Percentiles rank a stretch among this genome's conserved stretches.
These are phyloP conservation scores for Hirtodrosophila duncani DNA, from an alignment of 2,888 invertebrate genomes.

Conservation along the genomic window DNA sequence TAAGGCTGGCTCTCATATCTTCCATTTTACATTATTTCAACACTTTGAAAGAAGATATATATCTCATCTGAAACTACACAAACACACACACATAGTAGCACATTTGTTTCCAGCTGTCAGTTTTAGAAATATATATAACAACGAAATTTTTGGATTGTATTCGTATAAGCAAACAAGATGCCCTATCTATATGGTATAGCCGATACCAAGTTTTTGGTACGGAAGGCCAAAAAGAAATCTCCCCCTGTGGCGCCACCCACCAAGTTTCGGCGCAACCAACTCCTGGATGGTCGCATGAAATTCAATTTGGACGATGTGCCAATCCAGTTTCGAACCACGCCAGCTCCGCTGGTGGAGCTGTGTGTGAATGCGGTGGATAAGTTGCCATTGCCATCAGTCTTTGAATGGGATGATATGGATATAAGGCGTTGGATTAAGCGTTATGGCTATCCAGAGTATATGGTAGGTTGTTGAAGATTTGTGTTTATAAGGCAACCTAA, in stretches of 20 bases:
- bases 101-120: no score
- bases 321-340: slow-evolving; percentile 62
- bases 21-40: no score
- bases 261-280: slow-evolving; percentile 31
- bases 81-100: no score
- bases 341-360: slow-evolving; percentile 79
- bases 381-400: slow-evolving; percentile 77
- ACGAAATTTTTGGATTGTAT: no score
- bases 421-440: slow-evolving; percentile 79
- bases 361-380: slow-evolving; percentile 75
- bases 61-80: no score
- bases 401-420: slow-evolving; percentile 79
- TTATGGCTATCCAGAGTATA: slow-evolving; percentile 80
- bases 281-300: slow-evolving; percentile 15
- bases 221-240: background rate
- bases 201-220: slow-evolving; percentile 50
- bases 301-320: slow-evolving; percentile 53
- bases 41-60: no score
- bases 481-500: no score
- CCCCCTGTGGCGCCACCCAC: slow-evolving; percentile 1
- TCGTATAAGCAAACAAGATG: no score
- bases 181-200: slow-evolving; percentile 57
- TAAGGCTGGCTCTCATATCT: no score
- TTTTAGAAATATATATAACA: no score
- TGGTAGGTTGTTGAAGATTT: slow-evolving; percentile 76